phyloP scores from a whole-genome alignment of 30 jellyfish, hydroid and myxozoan genomes.

The Chrysaora quinquecirrha region DNA sequence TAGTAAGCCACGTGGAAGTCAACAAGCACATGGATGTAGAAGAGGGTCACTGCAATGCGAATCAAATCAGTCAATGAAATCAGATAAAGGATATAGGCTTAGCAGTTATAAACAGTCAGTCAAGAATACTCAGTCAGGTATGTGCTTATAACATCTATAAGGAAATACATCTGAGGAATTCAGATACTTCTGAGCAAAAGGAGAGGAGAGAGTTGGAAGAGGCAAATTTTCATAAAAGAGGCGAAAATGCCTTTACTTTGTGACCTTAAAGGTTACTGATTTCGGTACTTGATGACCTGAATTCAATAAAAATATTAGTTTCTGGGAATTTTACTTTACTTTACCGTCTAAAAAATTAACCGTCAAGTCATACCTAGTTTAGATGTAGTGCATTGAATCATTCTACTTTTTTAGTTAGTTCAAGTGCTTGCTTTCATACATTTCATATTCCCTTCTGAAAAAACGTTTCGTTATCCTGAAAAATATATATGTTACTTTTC shows the following conservation, averaged over 20 bases:
- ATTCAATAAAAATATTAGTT: no score
- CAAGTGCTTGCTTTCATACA: no score
- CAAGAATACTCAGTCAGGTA: not conserved
- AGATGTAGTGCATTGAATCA: no score
- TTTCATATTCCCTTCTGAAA: no score
- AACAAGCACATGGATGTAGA: not conserved
- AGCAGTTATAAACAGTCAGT: not conserved
- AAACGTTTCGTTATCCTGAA: no score
- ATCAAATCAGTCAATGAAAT: not conserved
- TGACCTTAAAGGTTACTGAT: no score
- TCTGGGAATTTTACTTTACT: no score
- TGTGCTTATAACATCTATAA: not conserved
- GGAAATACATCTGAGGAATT: not conserved
- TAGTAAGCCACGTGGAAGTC: not conserved
- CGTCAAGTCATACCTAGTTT: no score
- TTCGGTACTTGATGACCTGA: no score
- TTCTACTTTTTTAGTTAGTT: no score
- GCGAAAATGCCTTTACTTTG: not conserved
- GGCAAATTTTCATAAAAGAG: not conserved
- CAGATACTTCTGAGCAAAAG: not conserved
- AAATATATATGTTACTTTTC: no score
- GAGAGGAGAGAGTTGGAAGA: not conserved
- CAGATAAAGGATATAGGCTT: not conserved
- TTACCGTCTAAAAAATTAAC: no score
- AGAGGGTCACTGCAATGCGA: not conserved